A percentile compares a stretch with the other conserved stretches of the same genome.
These are phyloP conservation scores for Rhopilema esculentum DNA, from an alignment of 30 jellyfish, hydroid and myxozoan species.

Conservation along the genomic window DNA sequence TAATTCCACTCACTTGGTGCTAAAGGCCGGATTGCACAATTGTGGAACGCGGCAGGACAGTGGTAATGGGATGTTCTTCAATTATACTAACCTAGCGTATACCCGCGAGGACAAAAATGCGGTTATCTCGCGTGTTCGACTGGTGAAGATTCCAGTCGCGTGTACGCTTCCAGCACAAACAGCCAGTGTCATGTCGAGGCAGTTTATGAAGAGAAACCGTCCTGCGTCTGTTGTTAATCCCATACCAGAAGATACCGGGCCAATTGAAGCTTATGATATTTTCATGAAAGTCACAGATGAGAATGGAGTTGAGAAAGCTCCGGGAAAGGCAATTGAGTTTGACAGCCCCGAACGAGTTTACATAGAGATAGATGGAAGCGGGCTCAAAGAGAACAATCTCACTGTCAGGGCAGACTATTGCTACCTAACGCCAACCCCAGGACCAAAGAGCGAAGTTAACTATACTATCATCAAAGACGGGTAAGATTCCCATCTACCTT, in stretches of 20 bases:
- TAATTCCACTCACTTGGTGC: slow-evolving; percentile 64
- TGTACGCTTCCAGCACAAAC: slow-evolving; percentile 42
- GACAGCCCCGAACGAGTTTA: slow-evolving; percentile 49
- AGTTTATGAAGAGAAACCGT: slow-evolving; percentile 9
- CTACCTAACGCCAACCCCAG: slow-evolving; percentile 59
- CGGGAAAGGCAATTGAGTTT: slow-evolving; percentile 40
- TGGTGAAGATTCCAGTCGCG: slow-evolving; percentile 41
- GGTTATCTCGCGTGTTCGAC: slow-evolving; percentile 60
- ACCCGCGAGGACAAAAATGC: slow-evolving; percentile 47
- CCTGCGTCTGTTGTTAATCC: slow-evolving; percentile 14
- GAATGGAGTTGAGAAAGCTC: slow-evolving; percentile 26
- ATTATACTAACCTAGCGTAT: slow-evolving; percentile 44
- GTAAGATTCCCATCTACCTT: slow-evolving; percentile 4
- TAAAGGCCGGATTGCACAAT: slow-evolving; percentile 25
- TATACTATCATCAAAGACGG: slow-evolving; percentile 48
- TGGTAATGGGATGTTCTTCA: neutral
- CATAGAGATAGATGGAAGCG: slow-evolving; percentile 41
- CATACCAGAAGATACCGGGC: slow-evolving; percentile 16
- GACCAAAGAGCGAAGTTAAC: slow-evolving; percentile 21
- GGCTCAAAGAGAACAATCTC: slow-evolving; percentile 29
- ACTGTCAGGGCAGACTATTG: slow-evolving; percentile 48
- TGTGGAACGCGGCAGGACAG: slow-evolving; percentile 55
- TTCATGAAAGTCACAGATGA: slow-evolving; percentile 25
- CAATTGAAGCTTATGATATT: slow-evolving; percentile 34
- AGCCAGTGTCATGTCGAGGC: neutral